Conservation (phyloP, 2,888 invertebrate genomes). For the Sialis fuliginosa region DNA sequence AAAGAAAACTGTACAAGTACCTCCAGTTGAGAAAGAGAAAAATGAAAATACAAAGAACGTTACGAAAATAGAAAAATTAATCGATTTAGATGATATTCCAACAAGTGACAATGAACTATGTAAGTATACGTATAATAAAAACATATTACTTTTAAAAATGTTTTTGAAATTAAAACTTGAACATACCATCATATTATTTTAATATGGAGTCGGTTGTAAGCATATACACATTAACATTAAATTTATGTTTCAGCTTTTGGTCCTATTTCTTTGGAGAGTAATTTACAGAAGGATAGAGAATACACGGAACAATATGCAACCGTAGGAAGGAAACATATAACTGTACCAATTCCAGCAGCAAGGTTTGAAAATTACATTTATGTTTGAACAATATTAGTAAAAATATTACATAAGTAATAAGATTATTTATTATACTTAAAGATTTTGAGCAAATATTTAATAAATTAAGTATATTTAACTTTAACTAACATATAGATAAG, state of each 20-base stretch:
- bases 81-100: too few species aligned
- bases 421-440: too few species aligned
- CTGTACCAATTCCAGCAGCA: conserved; percentile 10
- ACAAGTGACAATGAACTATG: too few species aligned
- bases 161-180: too few species aligned
- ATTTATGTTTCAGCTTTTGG: conserved; percentile 16
- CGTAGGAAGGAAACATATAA: conserved; percentile 16
- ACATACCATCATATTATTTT: too few species aligned
- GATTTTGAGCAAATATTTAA: too few species aligned
- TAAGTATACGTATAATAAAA: too few species aligned
- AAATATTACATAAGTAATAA: too few species aligned
- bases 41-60: not conserved
- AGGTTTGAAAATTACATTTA: conserved; percentile 7
- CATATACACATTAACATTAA: not conserved
- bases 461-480: too few species aligned
- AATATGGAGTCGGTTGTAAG: not conserved
- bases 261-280: conserved; percentile 21
- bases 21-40: not conserved
- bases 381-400: too few species aligned
- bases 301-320: conserved; percentile 36
- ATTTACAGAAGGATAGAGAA: conserved; percentile 38
- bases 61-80: not conserved
- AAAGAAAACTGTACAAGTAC: not conserved
- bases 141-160: too few species aligned
- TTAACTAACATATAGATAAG: too few species aligned